A percentile compares a stretch with the other conserved stretches of the same genome.
These are phyloP conservation scores for Contarinia nasturtii DNA, from an alignment of 1,140 invertebrate species.

Conservation along the genomic window DNA sequence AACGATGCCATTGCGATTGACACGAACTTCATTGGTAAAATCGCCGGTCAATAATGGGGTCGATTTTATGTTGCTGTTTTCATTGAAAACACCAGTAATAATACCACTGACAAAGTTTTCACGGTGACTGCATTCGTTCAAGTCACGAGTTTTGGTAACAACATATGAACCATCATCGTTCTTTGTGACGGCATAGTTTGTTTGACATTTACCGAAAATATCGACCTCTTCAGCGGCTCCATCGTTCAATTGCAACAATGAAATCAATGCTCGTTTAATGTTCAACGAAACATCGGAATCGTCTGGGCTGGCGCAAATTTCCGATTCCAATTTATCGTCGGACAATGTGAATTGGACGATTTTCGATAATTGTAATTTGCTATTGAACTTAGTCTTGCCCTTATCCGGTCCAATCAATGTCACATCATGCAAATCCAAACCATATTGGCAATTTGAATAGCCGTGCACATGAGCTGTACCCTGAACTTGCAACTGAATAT, in stretches of 20 bases:
- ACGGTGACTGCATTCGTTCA: constrained; percentile 53
- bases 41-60: constrained; percentile 36
- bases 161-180: constrained; percentile 31
- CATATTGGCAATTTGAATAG: constrained; percentile 29
- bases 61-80: constrained; percentile 27
- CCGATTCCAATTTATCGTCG: constrained; percentile 43
- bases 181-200: constrained; percentile 40
- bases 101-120: constrained; percentile 47
- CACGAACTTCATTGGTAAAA: constrained; percentile 41
- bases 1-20: constrained; percentile 43
- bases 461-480: constrained; percentile 28
- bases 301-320: constrained; percentile 43
- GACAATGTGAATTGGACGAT: constrained; percentile 46
- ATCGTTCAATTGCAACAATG: constrained; percentile 50
- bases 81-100: constrained; percentile 37
- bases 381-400: neutral
- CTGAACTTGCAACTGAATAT: constrained; percentile 27
- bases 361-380: neutral
- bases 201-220: constrained; percentile 65
- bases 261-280: constrained; percentile 78
- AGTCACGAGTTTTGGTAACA: constrained; percentile 49
- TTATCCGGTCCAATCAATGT: constrained; percentile 25
- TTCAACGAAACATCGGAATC: constrained; percentile 59
- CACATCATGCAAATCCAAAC: constrained; percentile 27
- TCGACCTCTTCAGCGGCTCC: constrained; percentile 27